These are phyloP conservation scores for Platorchestia sp. DNA, from an alignment of 1,140 invertebrate genomes.

Conservation along the genomic window DNA sequence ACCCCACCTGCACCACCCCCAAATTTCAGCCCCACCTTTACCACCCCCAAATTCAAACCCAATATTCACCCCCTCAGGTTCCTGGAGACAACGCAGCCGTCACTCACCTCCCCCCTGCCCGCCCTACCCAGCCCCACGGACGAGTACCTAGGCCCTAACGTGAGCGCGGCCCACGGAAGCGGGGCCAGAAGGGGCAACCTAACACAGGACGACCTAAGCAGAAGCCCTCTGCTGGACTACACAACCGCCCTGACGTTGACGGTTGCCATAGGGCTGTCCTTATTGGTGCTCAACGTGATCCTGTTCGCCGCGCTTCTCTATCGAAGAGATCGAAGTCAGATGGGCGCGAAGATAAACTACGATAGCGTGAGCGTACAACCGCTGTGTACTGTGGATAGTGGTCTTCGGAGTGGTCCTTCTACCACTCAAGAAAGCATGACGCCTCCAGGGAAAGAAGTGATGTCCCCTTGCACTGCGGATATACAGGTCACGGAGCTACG, in stretches of 20 bases:
- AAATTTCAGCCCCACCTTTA: too few relatives aligned
- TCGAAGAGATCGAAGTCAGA: constrained; percentile 77
- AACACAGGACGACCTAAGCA: constrained; percentile 29
- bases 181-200: constrained; percentile 55
- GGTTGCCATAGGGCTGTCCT: constrained; percentile 90
- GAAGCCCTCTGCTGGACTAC: constrained; percentile 73
- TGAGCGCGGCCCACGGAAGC: constrained; percentile 65
- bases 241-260: constrained; percentile 91
- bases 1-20: too few relatives aligned
- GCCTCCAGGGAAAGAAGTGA: constrained; percentile 62
- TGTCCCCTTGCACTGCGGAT: constrained; percentile 63
- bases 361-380: constrained; percentile 66
- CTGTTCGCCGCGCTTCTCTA: constrained; percentile 95
- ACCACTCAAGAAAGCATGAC: constrained; percentile 64
- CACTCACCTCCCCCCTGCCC: constrained; percentile 69
- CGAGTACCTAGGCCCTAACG: constrained; percentile 64
- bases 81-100: constrained; percentile 59
- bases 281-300: constrained; percentile 90
- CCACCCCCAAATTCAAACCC: too few relatives aligned
- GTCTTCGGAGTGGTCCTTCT: constrained; percentile 56
- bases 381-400: constrained; percentile 66
- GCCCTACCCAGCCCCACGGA: constrained; percentile 68
- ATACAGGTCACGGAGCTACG: constrained; percentile 66
- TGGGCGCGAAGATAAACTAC: constrained; percentile 66
- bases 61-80: constrained; percentile 58